Base-by-base conservation (phyloP, 2,888 invertebrate genomes). In the Odiellus spinosus region DNA sequence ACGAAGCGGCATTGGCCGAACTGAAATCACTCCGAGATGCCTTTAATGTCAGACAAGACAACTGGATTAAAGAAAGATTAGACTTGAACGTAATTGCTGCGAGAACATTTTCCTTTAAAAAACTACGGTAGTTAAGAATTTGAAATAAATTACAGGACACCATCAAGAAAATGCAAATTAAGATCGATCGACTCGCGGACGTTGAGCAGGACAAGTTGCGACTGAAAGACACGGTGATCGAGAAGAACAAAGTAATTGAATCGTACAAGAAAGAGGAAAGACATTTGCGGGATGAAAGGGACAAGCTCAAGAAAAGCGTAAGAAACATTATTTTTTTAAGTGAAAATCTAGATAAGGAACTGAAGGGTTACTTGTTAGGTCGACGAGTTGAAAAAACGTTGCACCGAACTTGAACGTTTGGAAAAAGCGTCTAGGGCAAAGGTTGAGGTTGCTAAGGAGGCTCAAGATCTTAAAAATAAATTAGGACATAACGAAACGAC, bases 381-480 rank as follows among this genome's bases (percentile, higher is more conserved):
- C 61, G 88, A 88, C 56, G 87, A 85, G 61, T 67, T 82, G 2
- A 76, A 75, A 55, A 73, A 77, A 57, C 85, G 42, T 49, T 26
- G 44, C 2, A 38, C 41, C 2, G 53, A 85, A 63, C 64, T 87
- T 32, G 85, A 82, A 60, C 87, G 87, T 65, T 86, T 80, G 63
- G 82, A 82, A 61, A 80, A 79, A 63, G 80, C 87, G 2, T 78
- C 79, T 39, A 85, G 86, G 67, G 76, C 83, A 15, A 81, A 77
- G 48, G 73, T 84, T 40, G 77, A 78, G 46, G 78, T 79, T 2
- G 85, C 84, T 56, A 74, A 76, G 19, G 86, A 88, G 65, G 70
- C 87, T 35, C 52, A 52, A 44, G 53, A 55, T 11, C 42, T 57
- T 42, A 53, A 35, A 21, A 49, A 44, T 6, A 36, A 48, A 21